Evolutionary conservation across 2,888 invertebrate species (phyloP).

Genomic region (Caenorhabditis wallacei): DNA sequence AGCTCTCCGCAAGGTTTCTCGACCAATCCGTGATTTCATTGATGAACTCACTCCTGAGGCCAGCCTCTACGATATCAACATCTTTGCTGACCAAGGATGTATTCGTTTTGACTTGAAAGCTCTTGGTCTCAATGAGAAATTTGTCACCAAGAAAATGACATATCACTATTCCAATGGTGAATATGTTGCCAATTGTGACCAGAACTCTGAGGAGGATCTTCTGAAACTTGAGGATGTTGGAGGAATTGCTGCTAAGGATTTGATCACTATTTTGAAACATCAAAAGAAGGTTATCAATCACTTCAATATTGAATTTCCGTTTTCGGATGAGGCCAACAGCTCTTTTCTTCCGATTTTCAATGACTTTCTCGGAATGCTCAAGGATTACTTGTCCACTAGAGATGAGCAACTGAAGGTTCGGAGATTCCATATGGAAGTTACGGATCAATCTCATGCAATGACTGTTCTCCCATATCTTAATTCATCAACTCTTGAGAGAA

Average conservation of each 20-base stretch:
- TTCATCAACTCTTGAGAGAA: background rate
- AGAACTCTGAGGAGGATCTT: no score
- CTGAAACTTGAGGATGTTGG: no score
- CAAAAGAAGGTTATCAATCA: background rate
- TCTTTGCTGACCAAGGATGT: background rate
- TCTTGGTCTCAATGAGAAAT: no score
- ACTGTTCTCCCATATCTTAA: background rate
- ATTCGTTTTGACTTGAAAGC: background rate
- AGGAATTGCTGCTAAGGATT: background rate
- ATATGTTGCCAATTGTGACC: no score
- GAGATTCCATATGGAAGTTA: background rate
- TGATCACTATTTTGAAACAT: background rate
- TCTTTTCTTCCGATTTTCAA: no score
- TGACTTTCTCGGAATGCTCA: no score
- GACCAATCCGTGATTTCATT: background rate
- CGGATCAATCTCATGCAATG: background rate
- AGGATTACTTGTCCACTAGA: background rate
- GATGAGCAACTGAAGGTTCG: background rate
- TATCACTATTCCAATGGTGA: no score
- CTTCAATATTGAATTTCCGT: background rate
- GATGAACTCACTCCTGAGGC: background rate
- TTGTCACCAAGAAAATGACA: no score
- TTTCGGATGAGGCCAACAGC: background rate
- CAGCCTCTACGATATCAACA: background rate
- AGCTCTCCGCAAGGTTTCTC: background rate